Conservation (phyloP, 2,113 vertebrate genomes). For the Connochaetes taurinus region DNA sequence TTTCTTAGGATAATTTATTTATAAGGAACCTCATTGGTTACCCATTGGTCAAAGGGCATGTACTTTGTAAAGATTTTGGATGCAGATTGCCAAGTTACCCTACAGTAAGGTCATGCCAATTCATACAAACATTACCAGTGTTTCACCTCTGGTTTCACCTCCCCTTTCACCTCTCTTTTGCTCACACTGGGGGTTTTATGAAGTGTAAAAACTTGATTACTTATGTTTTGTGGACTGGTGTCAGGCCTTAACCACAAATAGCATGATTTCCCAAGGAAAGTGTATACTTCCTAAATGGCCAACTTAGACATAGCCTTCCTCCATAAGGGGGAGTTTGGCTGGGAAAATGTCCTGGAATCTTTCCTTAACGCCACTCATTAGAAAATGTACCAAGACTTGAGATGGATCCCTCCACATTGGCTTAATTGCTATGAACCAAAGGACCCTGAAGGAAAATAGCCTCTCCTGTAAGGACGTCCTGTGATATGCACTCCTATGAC, state of each 20-base stretch:
- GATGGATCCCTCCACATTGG: not conserved
- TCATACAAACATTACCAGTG: not conserved
- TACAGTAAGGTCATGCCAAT: not conserved
- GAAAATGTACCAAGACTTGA: not conserved
- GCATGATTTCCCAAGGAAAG: not conserved
- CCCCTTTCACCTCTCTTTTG: not conserved
- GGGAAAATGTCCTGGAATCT: not conserved
- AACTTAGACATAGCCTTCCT: not conserved
- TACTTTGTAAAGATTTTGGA: not conserved
- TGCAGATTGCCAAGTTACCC: not conserved
- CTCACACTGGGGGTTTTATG: not conserved
- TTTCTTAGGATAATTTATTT: not conserved
- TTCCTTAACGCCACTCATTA: not conserved
- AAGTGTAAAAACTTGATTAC: not conserved
- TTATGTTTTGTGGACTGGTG: not conserved
- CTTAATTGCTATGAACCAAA: not conserved
- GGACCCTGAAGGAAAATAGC: not conserved
- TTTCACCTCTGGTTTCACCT: too few relatives aligned
- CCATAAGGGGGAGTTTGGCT: not conserved
- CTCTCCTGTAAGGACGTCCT: not conserved
- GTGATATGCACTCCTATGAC: not conserved
- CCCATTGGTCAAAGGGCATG: not conserved
- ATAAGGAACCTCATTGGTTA: not conserved
- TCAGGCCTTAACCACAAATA: not conserved
- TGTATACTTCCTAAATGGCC: not conserved